phyloP scores from a whole-genome alignment of 2,797 vertebrate genomes.

The Coregonus suidteri region DNA sequence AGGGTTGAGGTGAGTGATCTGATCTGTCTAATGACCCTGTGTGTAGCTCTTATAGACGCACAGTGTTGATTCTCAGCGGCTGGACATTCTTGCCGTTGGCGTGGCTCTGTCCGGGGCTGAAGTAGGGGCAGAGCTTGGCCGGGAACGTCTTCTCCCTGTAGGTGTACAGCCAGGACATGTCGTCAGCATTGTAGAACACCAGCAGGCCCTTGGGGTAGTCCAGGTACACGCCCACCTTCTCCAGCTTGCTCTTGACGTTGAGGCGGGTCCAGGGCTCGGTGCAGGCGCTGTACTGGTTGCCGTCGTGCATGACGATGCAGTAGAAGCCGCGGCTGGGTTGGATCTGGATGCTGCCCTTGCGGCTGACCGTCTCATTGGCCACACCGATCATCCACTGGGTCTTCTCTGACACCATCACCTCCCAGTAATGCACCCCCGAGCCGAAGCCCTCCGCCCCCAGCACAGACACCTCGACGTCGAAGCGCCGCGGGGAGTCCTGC shows the following conservation, averaged over 20 bases:
- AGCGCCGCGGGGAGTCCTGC: conserved; percentile 94
- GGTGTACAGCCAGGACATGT: conserved; percentile 99
- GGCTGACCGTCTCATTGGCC: conserved; percentile 89
- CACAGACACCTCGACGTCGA: conserved; percentile 95
- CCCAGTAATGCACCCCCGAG: conserved; percentile 94
- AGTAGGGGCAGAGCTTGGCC: conserved; percentile 91
- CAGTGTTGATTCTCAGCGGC: conserved; percentile 92
- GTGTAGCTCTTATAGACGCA: conserved; percentile 81
- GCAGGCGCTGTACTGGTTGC: conserved; percentile 98
- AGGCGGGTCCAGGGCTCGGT: conserved; percentile 98
- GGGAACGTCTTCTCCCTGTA: conserved; percentile 90
- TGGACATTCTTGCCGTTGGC: conserved; percentile 98
- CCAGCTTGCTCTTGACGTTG: conserved; percentile 93
- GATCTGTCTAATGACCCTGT: background rate
- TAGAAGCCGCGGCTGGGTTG: conserved; percentile 94
- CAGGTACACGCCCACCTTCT: conserved; percentile 97
- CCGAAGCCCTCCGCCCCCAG: conserved; percentile 88
- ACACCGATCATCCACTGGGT: conserved; percentile 99
- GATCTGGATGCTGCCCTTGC: conserved; percentile 97
- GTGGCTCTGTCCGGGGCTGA: conserved; percentile 96
- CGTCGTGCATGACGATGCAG: conserved; percentile 98
- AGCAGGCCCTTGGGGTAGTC: conserved; percentile 94
- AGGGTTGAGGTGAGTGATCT: background rate
- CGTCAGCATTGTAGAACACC: conserved; percentile 96
- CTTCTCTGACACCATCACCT: conserved; percentile 97